Base-by-base conservation (phyloP, 2,888 invertebrate species). In the Rapana venosa region DNA sequence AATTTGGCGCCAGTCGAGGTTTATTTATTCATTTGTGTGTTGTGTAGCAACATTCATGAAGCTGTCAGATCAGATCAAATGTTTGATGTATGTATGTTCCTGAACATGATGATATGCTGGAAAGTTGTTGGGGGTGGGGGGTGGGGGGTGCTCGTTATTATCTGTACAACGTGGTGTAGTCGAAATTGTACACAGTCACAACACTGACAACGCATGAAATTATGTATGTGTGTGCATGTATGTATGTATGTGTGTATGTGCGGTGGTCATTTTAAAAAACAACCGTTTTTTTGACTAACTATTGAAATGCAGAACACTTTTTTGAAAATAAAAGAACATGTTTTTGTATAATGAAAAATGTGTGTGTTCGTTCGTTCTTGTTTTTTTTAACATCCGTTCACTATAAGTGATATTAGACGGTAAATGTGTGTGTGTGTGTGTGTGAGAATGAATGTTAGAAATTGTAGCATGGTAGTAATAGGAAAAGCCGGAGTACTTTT, bases 251-350 rank as follows among this genome's bases (percentile, higher is more conserved):
- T 8, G 47, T 47, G 8, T 47, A 6, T 47, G 47, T 47, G 47
- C 8, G 47, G 47, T 47, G 47, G 8, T 47, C 47, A 47, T n/a
- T 74, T 0, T n/a, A n/a, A n/a, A n/a, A 74, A 22, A 66, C 5
- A 66, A 20, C 15, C 13, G 36, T 58, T n/a, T 86, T n/a, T 15
- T 86, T 17, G 32, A 47, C 47, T 47, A 47, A 32, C 58, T 13
- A 20, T 56, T 86, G 86, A 86, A 86, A 84, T 35, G 74, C 74
- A n/a, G 74, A 13, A 13, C 30, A 74, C n/a, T 30, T 13, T 74
- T 74, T n/a, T 74, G n/a, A 74, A 70, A 74, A n/a, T 74, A 74
- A 74, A 74, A 66, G 66, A 66, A 74, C 74, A n/a, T n/a, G n/a
- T 74, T 74, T 74, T 74, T 74, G 74, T 74, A 74, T 74, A 26